phyloP scores from a whole-genome alignment of 2,113 vertebrate species.

The Vulpes vulpes region DNA sequence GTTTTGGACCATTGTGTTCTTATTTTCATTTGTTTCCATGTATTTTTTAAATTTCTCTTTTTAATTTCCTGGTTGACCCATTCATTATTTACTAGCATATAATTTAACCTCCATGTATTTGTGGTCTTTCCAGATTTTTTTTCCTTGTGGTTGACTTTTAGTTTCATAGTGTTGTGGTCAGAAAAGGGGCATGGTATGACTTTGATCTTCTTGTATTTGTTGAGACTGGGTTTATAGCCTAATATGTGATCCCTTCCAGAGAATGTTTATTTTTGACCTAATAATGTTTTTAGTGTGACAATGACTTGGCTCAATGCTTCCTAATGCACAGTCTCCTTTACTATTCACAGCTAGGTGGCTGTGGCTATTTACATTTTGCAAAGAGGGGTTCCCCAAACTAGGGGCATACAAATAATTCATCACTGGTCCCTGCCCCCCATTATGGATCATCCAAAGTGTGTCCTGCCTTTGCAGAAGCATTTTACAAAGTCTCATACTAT shows the following conservation, averaged over 20 bases:
- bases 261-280: not conserved
- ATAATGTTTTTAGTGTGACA: not conserved
- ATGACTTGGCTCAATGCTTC: not conserved
- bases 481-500: not conserved
- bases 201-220: not conserved
- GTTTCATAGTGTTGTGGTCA: not conserved
- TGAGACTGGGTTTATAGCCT: not conserved
- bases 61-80: not conserved
- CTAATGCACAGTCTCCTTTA: not conserved
- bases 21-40: not conserved
- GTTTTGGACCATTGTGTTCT: not conserved
- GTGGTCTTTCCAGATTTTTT: not conserved
- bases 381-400: not conserved
- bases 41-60: not conserved
- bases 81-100: not conserved
- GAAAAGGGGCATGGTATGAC: not conserved
- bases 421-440: not conserved
- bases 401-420: not conserved
- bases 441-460: not conserved
- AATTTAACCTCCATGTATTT: not conserved
- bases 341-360: not conserved
- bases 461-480: not conserved
- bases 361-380: not conserved
- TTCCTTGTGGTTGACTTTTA: not conserved
- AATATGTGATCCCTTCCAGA: not conserved